phyloP scores from a whole-genome alignment of 37 sponge, comb jelly and placozoan genomes.

The Crambe crambe region DNA sequence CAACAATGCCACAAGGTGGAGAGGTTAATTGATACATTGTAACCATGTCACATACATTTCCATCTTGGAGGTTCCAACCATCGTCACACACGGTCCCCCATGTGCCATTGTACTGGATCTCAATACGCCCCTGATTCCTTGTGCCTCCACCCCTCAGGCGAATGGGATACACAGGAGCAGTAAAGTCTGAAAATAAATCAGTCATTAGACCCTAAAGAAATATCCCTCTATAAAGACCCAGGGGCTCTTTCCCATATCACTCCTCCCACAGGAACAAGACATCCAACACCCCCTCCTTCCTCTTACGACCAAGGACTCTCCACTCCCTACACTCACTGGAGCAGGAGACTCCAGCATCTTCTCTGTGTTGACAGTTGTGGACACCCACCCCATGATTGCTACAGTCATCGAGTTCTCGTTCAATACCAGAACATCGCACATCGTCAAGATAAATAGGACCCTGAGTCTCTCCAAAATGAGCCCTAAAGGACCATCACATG shows the following conservation, averaged over 20 bases:
- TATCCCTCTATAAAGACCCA: background rate
- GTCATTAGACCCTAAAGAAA: background rate
- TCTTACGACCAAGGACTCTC: background rate
- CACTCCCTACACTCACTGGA: conserved; percentile 5
- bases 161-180: background rate
- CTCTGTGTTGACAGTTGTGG: conserved; percentile 52
- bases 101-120: conserved; percentile 21
- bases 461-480: conserved; percentile 28
- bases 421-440: conserved; percentile 53
- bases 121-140: conserved; percentile 17
- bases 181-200: background rate
- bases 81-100: conserved; percentile 48
- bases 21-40: background rate
- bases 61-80: conserved; percentile 13
- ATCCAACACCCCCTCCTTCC: background rate
- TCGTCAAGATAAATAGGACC: conserved; percentile 51
- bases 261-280: background rate
- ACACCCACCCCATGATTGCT: background rate
- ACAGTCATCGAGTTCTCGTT: conserved; percentile 39
- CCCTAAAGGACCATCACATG: too few species aligned
- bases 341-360: conserved; percentile 62
- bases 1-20: background rate
- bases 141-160: conserved; percentile 13
- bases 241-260: background rate
- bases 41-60: background rate